A percentile compares a stretch with the other conserved stretches of the same genome.
Evolutionary conservation across 2,113 vertebrate genomes (phyloP).

Genomic region (Lasiurus borealis): DNA sequence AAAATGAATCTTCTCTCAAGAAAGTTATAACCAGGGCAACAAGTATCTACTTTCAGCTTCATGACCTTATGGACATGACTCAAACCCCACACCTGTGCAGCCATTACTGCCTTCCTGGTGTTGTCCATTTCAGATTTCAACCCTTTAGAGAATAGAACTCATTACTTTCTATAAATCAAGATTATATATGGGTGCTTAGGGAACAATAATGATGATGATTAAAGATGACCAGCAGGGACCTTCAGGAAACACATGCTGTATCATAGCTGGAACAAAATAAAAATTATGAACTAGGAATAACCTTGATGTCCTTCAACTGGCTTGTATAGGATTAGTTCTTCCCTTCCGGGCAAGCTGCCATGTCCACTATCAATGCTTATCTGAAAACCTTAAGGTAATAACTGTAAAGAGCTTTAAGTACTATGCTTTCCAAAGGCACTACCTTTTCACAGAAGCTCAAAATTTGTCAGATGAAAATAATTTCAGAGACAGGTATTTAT

Average conservation of each 20-base stretch:
- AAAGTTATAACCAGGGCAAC: not conserved
- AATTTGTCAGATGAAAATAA: not conserved
- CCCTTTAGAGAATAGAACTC: not conserved
- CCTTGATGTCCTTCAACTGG: not conserved
- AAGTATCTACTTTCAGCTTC: not conserved
- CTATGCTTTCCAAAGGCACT: not conserved
- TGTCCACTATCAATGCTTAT: not conserved
- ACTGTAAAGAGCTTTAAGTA: not conserved
- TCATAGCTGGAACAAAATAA: slow-evolving; percentile 34
- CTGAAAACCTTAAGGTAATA: not conserved
- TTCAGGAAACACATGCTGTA: slow-evolving; percentile 21
- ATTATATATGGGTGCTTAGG: slow-evolving; percentile 16
- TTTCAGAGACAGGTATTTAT: not conserved
- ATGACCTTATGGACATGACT: not conserved
- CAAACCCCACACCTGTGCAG: not conserved
- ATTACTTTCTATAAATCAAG: slow-evolving; percentile 25
- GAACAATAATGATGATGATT: slow-evolving; percentile 11
- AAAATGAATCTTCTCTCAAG: not conserved
- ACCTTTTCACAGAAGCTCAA: not conserved
- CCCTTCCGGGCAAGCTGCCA: not conserved
- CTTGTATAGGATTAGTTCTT: not conserved
- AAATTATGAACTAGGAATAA: not conserved
- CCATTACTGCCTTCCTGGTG: not conserved
- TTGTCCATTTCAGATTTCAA: not conserved
- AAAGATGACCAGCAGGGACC: not conserved